Evolutionary conservation across 2,113 vertebrate genomes (phyloP).

Genomic region (Colinus virginianus): DNA sequence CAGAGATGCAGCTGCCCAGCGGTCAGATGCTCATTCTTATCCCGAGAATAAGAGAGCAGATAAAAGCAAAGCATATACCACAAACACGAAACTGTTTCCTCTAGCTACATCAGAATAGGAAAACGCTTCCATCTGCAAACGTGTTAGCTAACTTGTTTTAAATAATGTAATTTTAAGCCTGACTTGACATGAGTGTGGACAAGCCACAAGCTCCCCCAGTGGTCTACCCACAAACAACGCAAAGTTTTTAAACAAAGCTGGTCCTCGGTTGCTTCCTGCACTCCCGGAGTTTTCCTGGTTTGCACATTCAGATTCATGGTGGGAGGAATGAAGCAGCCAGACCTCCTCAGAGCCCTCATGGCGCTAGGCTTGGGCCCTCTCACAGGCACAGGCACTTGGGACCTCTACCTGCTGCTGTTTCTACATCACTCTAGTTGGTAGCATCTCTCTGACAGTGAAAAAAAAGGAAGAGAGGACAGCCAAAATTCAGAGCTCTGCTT

Average conservation of each 20-base stretch:
- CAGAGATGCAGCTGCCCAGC: background rate
- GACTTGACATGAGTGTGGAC: background rate
- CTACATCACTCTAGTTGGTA: background rate
- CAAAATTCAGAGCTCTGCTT: background rate
- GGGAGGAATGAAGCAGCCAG: background rate
- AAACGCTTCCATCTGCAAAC: slow-evolving; percentile 26
- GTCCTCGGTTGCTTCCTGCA: background rate
- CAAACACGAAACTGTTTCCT: background rate
- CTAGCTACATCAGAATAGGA: background rate
- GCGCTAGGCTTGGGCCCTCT: background rate
- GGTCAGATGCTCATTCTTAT: background rate
- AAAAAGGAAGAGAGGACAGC: background rate
- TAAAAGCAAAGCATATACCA: background rate
- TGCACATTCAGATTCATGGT: background rate
- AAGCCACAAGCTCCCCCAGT: background rate
- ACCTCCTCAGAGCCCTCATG: background rate
- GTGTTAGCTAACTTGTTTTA: slow-evolving; percentile 5
- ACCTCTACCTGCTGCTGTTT: background rate
- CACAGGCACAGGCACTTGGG: background rate
- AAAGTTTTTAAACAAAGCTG: background rate
- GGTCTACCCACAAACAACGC: background rate
- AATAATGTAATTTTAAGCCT: slow-evolving; percentile 20
- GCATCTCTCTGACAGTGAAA: background rate
- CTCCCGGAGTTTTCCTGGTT: background rate
- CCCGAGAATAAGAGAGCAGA: background rate